These are phyloP conservation scores for Cheilosia variabilis DNA, from an alignment of 2,888 invertebrate genomes.

Conservation along the genomic window DNA sequence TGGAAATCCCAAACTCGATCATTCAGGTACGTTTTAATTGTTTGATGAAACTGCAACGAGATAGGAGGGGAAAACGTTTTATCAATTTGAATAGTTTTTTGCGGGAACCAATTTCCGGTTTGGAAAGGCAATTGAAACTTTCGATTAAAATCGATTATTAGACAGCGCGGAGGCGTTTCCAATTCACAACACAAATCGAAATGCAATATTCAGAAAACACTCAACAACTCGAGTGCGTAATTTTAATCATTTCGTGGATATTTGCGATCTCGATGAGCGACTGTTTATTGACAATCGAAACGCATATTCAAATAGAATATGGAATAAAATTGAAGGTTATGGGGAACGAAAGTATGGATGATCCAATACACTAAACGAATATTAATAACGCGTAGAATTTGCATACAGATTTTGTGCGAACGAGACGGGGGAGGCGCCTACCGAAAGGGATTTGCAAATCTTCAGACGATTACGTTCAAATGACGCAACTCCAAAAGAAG, in stretches of 20 bases:
- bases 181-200: not conserved
- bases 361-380: too few relatives aligned
- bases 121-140: not conserved
- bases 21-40: conserved; percentile 93
- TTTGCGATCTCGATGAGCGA: conserved; percentile 20
- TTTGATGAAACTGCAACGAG: conserved; percentile 92
- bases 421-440: too few relatives aligned
- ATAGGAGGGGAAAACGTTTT: conserved; percentile 31
- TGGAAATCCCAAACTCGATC: conserved; percentile 95
- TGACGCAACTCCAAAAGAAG: too few relatives aligned
- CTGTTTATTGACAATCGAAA: conserved; percentile 38
- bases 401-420: too few relatives aligned
- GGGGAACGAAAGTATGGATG: too few relatives aligned
- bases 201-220: not conserved
- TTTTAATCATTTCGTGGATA: conserved; percentile 22
- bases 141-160: not conserved
- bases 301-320: conserved; percentile 3
- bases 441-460: too few relatives aligned
- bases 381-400: too few relatives aligned
- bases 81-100: not conserved
- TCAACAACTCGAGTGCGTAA: not conserved
- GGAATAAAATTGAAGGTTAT: too few relatives aligned
- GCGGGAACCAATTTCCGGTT: not conserved
- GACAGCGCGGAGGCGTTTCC: not conserved
- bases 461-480: too few relatives aligned